Conservation (phyloP, 2,888 invertebrate species). For the Hemaris fuciformis region DNA sequence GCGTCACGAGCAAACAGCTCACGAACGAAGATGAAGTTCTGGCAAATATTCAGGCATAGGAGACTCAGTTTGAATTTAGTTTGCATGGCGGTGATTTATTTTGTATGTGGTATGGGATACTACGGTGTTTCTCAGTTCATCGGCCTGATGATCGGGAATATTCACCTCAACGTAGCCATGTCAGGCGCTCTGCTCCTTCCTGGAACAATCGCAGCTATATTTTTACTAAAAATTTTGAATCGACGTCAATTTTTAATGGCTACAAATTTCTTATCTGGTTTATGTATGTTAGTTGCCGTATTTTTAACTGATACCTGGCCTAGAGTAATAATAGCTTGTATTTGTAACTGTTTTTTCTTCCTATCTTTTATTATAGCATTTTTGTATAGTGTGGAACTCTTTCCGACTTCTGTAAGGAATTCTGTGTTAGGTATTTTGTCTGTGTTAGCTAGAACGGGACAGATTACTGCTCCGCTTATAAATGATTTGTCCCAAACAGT, state of each 20-base stretch:
- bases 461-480: slow-evolving; percentile 89
- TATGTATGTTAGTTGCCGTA: slow-evolving; percentile 52
- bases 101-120: slow-evolving; percentile 90
- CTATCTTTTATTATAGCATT: slow-evolving; percentile 91
- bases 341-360: slow-evolving; percentile 89
- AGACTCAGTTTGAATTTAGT: slow-evolving; percentile 83
- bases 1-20: slow-evolving; percentile 21
- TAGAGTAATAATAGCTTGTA: slow-evolving; percentile 82
- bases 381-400: slow-evolving; percentile 91
- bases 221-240: slow-evolving; percentile 81
- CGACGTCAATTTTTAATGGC: slow-evolving; percentile 83
- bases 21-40: slow-evolving; percentile 43
- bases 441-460: slow-evolving; percentile 89
- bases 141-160: slow-evolving; percentile 87
- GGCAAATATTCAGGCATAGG: slow-evolving; percentile 57
- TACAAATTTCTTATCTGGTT: slow-evolving; percentile 69
- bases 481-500: slow-evolving; percentile 74
- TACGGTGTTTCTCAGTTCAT: slow-evolving; percentile 92
- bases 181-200: slow-evolving; percentile 85
- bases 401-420: slow-evolving; percentile 92
- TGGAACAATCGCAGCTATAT: slow-evolving; percentile 80
- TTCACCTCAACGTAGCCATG: slow-evolving; percentile 89
- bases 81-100: slow-evolving; percentile 86
- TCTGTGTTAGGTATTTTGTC: slow-evolving; percentile 91
- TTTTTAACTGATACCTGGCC: slow-evolving; percentile 60